These are phyloP conservation scores for Bos taurus DNA, from an alignment of 2,113 vertebrate species.

Conservation along the genomic window DNA sequence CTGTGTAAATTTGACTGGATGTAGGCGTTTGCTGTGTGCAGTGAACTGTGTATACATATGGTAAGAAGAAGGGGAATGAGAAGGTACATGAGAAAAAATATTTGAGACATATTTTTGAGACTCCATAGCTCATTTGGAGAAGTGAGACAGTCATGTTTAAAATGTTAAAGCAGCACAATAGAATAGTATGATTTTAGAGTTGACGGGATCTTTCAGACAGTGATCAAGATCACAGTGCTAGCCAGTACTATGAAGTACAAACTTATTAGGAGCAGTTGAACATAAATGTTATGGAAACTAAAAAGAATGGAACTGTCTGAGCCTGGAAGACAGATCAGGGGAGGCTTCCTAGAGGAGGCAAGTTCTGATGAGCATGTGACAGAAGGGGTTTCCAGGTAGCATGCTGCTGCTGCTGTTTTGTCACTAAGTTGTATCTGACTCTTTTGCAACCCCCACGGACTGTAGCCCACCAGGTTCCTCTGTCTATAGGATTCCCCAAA, in stretches of 20 bases:
- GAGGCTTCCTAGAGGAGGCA: neutral
- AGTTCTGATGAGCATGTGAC: neutral
- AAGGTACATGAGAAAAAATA: neutral
- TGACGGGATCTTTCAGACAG: neutral
- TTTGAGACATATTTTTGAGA: neutral
- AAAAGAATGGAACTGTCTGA: neutral
- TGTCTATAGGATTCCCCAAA: neutral
- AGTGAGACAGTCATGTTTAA: neutral
- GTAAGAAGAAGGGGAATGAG: neutral
- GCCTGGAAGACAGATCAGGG: neutral
- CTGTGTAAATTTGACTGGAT: neutral
- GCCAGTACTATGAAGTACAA: neutral
- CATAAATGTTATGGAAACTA: neutral
- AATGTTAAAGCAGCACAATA: neutral
- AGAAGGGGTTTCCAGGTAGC: neutral
- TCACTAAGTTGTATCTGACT: neutral
- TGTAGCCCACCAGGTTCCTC: neutral
- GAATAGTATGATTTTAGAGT: neutral
- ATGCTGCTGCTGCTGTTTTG: neutral
- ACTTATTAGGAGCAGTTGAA: neutral
- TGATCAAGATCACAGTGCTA: neutral
- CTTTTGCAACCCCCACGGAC: fast-evolving
- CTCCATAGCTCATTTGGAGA: neutral
- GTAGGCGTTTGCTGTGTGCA: neutral
- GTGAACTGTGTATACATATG: neutral